Conservation (phyloP, 2,797 vertebrate species). For the Coilia nasus region DNA sequence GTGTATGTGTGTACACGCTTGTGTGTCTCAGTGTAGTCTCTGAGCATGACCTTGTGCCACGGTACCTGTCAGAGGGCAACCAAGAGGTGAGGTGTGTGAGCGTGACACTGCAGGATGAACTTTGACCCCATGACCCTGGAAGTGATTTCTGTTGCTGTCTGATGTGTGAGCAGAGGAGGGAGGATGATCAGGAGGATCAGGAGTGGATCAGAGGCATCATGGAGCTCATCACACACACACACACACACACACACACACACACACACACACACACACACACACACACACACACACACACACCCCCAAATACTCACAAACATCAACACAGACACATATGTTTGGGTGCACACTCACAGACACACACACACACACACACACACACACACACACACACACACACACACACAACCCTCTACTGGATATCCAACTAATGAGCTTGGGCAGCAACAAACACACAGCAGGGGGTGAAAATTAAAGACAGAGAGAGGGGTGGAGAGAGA, state of each 20-base stretch:
- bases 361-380: slow-evolving; percentile 14
- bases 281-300: slow-evolving; percentile 19
- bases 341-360: background rate
- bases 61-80: background rate
- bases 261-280: slow-evolving; percentile 18
- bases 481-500: background rate
- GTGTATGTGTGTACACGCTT: slow-evolving; percentile 37
- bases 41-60: background rate
- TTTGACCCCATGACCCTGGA: background rate
- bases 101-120: background rate
- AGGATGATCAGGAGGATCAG: background rate
- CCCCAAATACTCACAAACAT: background rate
- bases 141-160: background rate
- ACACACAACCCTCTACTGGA: slow-evolving; percentile 41
- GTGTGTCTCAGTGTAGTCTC: slow-evolving; percentile 18
- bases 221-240: background rate
- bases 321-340: no score
- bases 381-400: slow-evolving; percentile 54
- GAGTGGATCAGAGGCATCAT: slow-evolving; percentile 11
- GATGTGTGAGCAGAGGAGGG: background rate
- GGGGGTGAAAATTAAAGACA: slow-evolving; percentile 1
- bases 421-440: slow-evolving; percentile 18
- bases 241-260: background rate
- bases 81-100: slow-evolving; percentile 4
- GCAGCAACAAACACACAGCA: slow-evolving; percentile 7